Evolutionary conservation across 1,140 invertebrate species (phyloP).

Genomic region (Drosophila azteca): DNA sequence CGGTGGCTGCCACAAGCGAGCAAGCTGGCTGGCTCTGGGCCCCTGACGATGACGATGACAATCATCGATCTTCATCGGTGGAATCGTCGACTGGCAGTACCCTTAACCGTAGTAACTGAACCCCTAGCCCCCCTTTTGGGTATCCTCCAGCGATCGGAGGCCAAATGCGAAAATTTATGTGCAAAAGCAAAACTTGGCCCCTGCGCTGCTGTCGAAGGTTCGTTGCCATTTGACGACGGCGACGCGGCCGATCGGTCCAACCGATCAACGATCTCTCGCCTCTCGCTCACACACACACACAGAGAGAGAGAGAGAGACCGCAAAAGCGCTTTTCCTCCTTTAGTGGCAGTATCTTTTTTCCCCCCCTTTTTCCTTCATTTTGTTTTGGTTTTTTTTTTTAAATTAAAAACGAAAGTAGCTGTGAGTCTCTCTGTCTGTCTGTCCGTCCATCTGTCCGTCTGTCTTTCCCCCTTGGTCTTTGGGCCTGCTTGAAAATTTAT

Average conservation of each 20-base stretch:
- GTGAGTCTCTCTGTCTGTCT: slow-evolving; percentile 39
- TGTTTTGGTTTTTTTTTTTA: slow-evolving; percentile 55
- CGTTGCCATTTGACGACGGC: slow-evolving; percentile 71
- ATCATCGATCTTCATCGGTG: slow-evolving; percentile 81
- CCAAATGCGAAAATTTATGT: slow-evolving; percentile 68
- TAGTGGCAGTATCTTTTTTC: slow-evolving; percentile 12
- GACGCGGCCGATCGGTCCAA: slow-evolving; percentile 34
- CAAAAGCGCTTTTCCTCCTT: slow-evolving; percentile 62
- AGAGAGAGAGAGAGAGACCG: too few species aligned
- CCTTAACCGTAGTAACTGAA: slow-evolving; percentile 1
- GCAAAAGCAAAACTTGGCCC: slow-evolving; percentile 70
- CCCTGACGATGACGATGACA: slow-evolving; percentile 59
- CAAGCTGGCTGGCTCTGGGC: too few species aligned
- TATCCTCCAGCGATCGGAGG: slow-evolving; percentile 7
- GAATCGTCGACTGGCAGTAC: slow-evolving; percentile 10
- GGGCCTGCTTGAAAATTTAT: slow-evolving; percentile 64
- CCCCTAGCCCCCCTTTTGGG: background rate
- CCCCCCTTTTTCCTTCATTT: background rate
- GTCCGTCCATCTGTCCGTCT: slow-evolving; percentile 14
- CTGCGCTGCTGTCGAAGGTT: slow-evolving; percentile 72
- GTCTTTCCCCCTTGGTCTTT: slow-evolving; percentile 9
- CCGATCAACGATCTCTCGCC: slow-evolving; percentile 50
- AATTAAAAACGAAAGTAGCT: slow-evolving; percentile 81
- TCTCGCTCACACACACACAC: slow-evolving; percentile 16
- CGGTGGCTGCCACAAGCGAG: slow-evolving; percentile 32